Evolutionary conservation across 2,797 vertebrate species (phyloP).

Genomic region (Rhynchotus rufescens): DNA sequence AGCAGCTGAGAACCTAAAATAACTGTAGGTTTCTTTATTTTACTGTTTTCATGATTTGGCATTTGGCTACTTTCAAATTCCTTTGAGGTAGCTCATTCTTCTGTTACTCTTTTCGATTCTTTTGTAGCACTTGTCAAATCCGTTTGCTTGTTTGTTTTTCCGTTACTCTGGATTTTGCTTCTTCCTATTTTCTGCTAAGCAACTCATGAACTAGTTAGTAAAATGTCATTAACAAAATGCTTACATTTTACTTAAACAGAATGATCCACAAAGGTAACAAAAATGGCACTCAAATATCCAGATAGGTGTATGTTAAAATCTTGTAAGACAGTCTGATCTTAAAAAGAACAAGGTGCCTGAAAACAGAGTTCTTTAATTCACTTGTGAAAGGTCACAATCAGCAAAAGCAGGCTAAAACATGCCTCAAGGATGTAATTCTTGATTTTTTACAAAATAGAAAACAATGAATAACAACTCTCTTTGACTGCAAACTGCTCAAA

Average conservation of each 20-base stretch:
- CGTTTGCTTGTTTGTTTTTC: not conserved
- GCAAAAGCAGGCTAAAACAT: not conserved
- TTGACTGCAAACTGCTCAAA: not conserved
- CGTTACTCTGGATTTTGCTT: not conserved
- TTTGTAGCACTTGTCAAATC: not conserved
- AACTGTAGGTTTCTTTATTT: not conserved
- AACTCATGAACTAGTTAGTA: not conserved
- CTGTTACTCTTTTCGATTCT: fast-evolving
- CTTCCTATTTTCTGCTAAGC: not conserved
- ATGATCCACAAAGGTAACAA: not conserved
- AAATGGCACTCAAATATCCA: not conserved
- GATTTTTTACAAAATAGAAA: not conserved
- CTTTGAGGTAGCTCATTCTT: not conserved
- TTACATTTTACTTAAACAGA: not conserved
- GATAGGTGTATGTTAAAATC: not conserved
- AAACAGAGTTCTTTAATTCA: not conserved
- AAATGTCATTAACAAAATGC: not conserved
- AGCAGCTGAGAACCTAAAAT: not conserved
- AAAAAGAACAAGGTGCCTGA: not conserved
- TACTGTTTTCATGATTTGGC: not conserved
- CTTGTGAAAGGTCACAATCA: not conserved
- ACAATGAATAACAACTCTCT: not conserved
- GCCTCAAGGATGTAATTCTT: not conserved
- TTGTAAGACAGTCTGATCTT: not conserved
- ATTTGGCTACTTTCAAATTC: not conserved